These are phyloP conservation scores for Climacteris rufus DNA, from an alignment of 2,113 vertebrate genomes.

Conservation along the genomic window DNA sequence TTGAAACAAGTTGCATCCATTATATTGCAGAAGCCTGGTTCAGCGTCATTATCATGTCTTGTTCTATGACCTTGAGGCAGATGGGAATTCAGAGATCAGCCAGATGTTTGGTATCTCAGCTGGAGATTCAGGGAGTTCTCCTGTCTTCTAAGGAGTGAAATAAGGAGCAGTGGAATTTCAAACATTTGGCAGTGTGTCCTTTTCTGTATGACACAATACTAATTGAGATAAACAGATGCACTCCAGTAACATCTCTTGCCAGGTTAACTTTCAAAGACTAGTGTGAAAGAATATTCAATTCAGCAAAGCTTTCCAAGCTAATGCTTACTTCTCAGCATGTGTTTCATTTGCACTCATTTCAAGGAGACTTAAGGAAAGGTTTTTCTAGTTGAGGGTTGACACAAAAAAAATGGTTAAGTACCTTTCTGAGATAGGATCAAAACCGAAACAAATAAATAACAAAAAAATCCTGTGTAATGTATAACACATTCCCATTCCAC, in stretches of 20 bases:
- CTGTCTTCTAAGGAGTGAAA: neutral
- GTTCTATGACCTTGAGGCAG: neutral
- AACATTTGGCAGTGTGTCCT: neutral
- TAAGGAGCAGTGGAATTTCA: slow-evolving; percentile 15
- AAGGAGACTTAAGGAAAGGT: neutral
- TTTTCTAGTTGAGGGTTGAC: neutral
- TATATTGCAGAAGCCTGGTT: neutral
- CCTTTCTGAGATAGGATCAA: neutral
- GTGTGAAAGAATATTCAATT: neutral
- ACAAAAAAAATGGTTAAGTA: neutral
- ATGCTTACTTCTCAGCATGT: neutral
- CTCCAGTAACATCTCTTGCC: neutral
- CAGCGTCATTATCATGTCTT: neutral
- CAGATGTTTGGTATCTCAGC: slow-evolving; percentile 12
- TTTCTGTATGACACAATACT: slow-evolving; percentile 16
- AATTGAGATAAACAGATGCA: slow-evolving; percentile 10
- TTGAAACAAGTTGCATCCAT: neutral
- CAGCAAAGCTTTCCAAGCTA: neutral
- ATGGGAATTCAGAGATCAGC: neutral
- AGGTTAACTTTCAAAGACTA: neutral
- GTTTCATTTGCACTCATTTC: neutral
- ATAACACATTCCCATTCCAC: neutral
- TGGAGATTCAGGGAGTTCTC: neutral
- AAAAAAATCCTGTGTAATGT: neutral
- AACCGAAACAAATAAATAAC: neutral